These are phyloP conservation scores for Ammodytes dubius DNA, from an alignment of 2,113 vertebrate genomes.

Conservation along the genomic window DNA sequence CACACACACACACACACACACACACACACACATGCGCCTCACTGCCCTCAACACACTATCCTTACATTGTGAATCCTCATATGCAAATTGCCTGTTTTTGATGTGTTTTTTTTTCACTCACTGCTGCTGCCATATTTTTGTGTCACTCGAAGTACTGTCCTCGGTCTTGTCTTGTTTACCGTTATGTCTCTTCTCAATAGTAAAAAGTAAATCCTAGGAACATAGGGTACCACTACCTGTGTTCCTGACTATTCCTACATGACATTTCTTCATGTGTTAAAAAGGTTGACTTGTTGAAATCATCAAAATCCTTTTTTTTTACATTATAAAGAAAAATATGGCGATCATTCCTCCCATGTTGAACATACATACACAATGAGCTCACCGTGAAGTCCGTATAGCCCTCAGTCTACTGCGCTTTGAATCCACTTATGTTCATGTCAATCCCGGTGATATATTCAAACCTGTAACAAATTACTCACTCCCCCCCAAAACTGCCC, in stretches of 20 bases:
- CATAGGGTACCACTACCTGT: background rate
- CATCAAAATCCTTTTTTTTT: constrained; percentile 19
- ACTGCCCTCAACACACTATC: too few species aligned
- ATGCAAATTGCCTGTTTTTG: too few species aligned
- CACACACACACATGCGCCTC: too few species aligned
- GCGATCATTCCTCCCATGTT: constrained; percentile 17
- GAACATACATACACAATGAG: constrained; percentile 49
- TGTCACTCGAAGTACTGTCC: too few species aligned
- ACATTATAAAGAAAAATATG: background rate
- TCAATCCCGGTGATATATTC: constrained; percentile 75
- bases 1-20: too few species aligned
- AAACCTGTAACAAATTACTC: constrained; percentile 76
- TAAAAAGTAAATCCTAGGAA: background rate
- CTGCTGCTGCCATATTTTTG: too few species aligned
- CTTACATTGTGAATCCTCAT: too few species aligned
- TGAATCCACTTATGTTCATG: constrained; percentile 66
- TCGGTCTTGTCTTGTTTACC: too few species aligned
- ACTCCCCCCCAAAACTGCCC: constrained; percentile 32
- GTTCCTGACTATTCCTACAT: background rate
- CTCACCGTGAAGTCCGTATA: constrained; percentile 38
- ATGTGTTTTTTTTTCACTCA: too few species aligned
- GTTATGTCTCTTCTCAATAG: too few species aligned
- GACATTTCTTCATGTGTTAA: background rate
- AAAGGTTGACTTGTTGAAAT: constrained; percentile 34
- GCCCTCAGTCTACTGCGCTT: constrained; percentile 28